phyloP scores from a whole-genome alignment of 2,797 vertebrate genomes.

The Hyperoplus lanceolatus region DNA sequence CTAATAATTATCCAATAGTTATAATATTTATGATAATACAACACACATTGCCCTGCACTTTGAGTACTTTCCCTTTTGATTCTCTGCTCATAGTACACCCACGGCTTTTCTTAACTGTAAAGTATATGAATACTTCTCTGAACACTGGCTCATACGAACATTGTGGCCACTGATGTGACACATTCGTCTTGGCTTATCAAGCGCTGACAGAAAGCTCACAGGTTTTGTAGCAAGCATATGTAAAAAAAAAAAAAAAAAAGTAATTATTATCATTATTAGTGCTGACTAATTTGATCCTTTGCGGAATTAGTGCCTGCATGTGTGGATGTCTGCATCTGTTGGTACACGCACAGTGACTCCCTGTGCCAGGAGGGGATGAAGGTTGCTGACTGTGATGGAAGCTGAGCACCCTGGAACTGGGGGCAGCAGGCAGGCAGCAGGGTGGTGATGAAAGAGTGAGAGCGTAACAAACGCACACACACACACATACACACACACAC shows the following conservation, averaged over 20 bases:
- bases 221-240: neutral
- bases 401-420: constrained; percentile 55
- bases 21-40: neutral
- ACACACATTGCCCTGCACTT: neutral
- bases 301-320: constrained; percentile 7
- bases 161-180: neutral
- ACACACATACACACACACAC: constrained; percentile 30
- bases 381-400: constrained; percentile 62
- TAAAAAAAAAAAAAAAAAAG: neutral
- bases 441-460: constrained; percentile 69
- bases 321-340: constrained; percentile 14
- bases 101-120: neutral
- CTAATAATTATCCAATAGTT: neutral
- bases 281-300: constrained; percentile 9
- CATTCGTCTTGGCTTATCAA: neutral
- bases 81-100: neutral
- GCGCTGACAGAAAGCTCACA: neutral
- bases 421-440: constrained; percentile 46
- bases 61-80: neutral
- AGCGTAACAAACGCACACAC: constrained; percentile 49
- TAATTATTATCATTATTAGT: neutral
- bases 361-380: constrained; percentile 32
- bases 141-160: neutral
- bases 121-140: neutral
- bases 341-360: constrained; percentile 15